A percentile compares a stretch with the other conserved stretches of the same genome.
Evolutionary conservation across 2,113 vertebrate species (phyloP).

Genomic region (Dasyprocta punctata): DNA sequence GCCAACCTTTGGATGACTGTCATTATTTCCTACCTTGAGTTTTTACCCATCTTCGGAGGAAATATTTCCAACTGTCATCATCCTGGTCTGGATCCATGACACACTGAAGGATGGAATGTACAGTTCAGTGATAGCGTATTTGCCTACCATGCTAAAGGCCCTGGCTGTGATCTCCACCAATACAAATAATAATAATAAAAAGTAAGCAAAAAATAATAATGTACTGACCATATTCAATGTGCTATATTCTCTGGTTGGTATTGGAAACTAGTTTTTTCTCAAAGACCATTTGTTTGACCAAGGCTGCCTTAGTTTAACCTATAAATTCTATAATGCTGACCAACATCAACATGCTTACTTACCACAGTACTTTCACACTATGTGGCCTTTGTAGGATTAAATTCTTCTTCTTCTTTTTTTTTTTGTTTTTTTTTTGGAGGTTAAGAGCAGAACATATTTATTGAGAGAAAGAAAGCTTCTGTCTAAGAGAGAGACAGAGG

Average conservation of each 20-base stretch:
- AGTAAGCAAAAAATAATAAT: too few species aligned
- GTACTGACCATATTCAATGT: not conserved
- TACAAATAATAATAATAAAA: not conserved
- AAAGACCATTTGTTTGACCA: not conserved
- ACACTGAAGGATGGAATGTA: rapidly evolving
- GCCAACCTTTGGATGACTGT: not conserved
- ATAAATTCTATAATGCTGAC: not conserved
- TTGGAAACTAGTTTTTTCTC: not conserved
- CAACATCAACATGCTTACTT: not conserved
- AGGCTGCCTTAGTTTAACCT: not conserved
- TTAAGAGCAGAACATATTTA: too few species aligned
- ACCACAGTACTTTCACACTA: not conserved
- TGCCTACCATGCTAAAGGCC: not conserved
- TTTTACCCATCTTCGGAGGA: not conserved
- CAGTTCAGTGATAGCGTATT: not conserved
- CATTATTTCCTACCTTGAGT: not conserved
- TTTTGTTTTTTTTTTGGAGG: too few species aligned
- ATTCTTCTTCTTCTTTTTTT: too few species aligned
- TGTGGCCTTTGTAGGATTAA: not conserved
- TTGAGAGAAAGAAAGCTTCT: too few species aligned
- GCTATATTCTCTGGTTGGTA: not conserved
- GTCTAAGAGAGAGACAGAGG: too few species aligned
- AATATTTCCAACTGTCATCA: not conserved
- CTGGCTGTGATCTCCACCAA: not conserved
- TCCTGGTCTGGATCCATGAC: not conserved